These are phyloP conservation scores for Graphium colonna DNA, from an alignment of 2,888 invertebrate genomes.

Conservation along the genomic window DNA sequence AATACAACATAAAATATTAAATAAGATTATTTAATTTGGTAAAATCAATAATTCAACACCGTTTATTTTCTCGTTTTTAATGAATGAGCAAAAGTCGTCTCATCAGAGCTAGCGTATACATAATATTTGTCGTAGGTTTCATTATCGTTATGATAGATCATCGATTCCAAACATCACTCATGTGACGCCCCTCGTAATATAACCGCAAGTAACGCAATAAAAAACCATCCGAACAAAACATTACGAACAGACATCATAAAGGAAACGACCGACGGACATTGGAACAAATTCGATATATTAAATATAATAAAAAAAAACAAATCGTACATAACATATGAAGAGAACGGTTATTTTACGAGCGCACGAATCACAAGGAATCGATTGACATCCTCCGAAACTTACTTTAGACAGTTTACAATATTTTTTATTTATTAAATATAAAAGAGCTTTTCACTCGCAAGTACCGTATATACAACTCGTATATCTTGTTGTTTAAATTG, in stretches of 20 bases:
- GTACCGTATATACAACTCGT: constrained; percentile 76
- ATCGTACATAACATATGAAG: neutral
- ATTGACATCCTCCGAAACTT: constrained; percentile 65
- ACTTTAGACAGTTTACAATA: constrained; percentile 73
- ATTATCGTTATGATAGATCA: constrained; percentile 81
- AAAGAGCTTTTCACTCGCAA: constrained; percentile 71
- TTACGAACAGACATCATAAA: neutral
- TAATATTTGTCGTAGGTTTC: constrained; percentile 82
- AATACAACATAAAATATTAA: constrained; percentile 91
- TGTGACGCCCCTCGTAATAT: constrained; percentile 29
- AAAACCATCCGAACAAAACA: neutral
- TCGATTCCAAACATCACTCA: constrained; percentile 51
- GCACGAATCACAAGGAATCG: constrained; percentile 16
- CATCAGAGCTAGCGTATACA: constrained; percentile 88
- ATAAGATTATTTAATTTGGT: constrained; percentile 88
- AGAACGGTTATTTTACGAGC: constrained; percentile 25
- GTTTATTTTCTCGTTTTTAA: constrained; percentile 59
- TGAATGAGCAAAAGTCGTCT: constrained; percentile 82
- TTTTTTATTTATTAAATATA: constrained; percentile 68
- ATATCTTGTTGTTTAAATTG: constrained; percentile 72
- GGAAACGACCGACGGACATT: neutral
- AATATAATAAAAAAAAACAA: constrained; percentile 8
- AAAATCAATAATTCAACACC: constrained; percentile 84
- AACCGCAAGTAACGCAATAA: constrained; percentile 6
- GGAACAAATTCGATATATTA: constrained; percentile 8